phyloP scores from a whole-genome alignment of 2,888 invertebrate genomes.

The Leptopterna dolabrata region DNA sequence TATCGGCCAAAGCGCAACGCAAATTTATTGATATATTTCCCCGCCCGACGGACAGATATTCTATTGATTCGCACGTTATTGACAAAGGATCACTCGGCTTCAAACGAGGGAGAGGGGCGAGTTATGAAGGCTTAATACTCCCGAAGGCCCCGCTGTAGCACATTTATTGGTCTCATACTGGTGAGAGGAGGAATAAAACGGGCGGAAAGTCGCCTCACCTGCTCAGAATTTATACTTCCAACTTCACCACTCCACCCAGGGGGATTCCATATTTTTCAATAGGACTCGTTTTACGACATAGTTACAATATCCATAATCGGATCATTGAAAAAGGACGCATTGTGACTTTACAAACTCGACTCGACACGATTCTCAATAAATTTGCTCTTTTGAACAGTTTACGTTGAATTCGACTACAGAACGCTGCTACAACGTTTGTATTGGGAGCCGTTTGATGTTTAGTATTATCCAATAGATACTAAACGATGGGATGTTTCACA shows the following conservation, averaged over 20 bases:
- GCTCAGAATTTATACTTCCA: neutral
- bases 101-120: neutral
- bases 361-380: neutral
- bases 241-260: neutral
- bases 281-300: neutral
- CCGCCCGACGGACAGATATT: neutral
- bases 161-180: constrained; percentile 12
- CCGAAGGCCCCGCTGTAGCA: neutral
- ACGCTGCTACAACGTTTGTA: too few species aligned
- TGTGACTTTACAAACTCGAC: neutral
- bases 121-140: constrained; percentile 32
- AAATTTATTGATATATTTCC: neutral
- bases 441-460: too few species aligned
- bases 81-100: neutral
- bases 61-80: neutral
- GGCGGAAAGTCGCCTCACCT: neutral
- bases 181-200: neutral
- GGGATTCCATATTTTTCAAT: neutral
- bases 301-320: constrained; percentile 3
- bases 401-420: too few species aligned
- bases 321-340: neutral
- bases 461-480: too few species aligned
- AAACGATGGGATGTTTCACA: too few species aligned
- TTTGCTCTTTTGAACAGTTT: neutral
- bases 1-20: neutral